Evolutionary conservation across 2,888 invertebrate genomes (phyloP), one percentile per base, ranked within the genome.

Genomic region (Protonemura montana): DNA sequence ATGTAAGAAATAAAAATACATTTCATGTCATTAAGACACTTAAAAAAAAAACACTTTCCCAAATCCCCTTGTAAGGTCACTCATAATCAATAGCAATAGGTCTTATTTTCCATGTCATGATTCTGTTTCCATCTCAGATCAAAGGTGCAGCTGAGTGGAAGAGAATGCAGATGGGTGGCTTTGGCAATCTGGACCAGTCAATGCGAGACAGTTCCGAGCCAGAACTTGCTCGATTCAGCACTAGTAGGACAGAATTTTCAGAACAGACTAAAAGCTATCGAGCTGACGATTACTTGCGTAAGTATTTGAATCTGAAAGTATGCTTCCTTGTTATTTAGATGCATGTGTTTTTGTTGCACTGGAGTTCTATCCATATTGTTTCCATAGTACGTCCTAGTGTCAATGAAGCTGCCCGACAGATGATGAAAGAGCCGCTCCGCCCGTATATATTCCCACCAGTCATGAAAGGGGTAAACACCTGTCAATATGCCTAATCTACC

Each of bases 401-500:
- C 0, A 91, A 92, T 85, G 90, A 90, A 87, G 92, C 92, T 0
- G 90, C 91, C 0, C 90, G 91, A 85, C 88, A 89, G 42, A 90
- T 90, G n/a, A 87, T 93, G 89, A 92, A 91, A 88, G 88, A 92
- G 88, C 89, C 91, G 2, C 89, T 95, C 3, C 85, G 93, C 27
- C 92, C 93, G 82, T 95, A 94, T 88, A 93, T 94, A 90, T 91
- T 94, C 29, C 91, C 92, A 0, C 94, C 94, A 0, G 93, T 95
- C 0, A 92, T 94, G 76, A 91, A 93, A 28, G 94, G 94, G 0
- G 42, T 84, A 84, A 28, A 16, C 1, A 16, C 35, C 35, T 35
- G 35, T 6, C 35, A 3, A 35, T 35, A 6, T 35, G n/a, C 35
- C 35, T 35, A 35, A n/a, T n/a, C n/a, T 35, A 35, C 5, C 10